Evolutionary conservation across 2,113 vertebrate species (phyloP).

Genomic region (Cettia cetti): DNA sequence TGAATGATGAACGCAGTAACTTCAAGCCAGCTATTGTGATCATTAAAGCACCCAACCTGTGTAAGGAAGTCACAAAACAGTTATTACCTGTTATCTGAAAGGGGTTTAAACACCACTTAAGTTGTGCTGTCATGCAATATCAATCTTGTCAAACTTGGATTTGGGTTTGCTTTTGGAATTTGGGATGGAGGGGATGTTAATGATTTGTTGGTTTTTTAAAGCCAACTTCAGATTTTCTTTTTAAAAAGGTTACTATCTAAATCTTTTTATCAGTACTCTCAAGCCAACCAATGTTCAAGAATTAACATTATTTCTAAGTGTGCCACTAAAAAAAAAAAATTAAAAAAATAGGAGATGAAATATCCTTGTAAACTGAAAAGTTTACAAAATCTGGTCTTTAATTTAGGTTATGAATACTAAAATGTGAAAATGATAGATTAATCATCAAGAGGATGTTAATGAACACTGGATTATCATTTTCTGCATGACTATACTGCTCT

Average conservation of each 20-base stretch:
- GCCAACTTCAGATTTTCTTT: not conserved
- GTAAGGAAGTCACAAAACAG: slow-evolving; percentile 5
- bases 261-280: not conserved
- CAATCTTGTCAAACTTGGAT: not conserved
- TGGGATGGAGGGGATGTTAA: too few species aligned
- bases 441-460: not conserved
- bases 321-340: not conserved
- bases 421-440: not conserved
- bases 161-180: not conserved
- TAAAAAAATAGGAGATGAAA: not conserved
- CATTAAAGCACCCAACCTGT: slow-evolving; percentile 91
- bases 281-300: not conserved
- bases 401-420: not conserved
- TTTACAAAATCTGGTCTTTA: not conserved
- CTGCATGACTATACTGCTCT: not conserved
- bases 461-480: not conserved
- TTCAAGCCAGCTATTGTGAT: slow-evolving; percentile 96
- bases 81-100: not conserved
- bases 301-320: not conserved
- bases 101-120: not conserved
- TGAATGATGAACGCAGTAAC: slow-evolving; percentile 93
- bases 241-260: not conserved
- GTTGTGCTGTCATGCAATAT: not conserved
- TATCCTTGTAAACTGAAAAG: not conserved
- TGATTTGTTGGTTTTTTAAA: not conserved